Base-by-base conservation (phyloP, 2,113 vertebrate species). In the Anser cygnoides region DNA sequence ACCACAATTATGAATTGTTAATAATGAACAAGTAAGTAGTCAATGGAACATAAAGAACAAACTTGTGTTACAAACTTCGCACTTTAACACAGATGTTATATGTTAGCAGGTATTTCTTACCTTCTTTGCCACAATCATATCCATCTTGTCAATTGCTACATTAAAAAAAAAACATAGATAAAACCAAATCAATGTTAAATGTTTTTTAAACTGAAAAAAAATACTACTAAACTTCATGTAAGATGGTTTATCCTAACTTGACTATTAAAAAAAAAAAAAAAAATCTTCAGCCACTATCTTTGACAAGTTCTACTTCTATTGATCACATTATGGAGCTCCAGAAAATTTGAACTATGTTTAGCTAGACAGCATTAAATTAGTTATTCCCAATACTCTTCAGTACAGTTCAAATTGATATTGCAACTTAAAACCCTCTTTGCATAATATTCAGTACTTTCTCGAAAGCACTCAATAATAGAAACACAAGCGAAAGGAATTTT, bases 121-220 rank as follows among this genome's bases (percentile, higher is more conserved):
- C 97, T 98, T 97, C 92, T 98, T 99, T 86, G 98, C 98, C 5
- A 95, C 52, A 59, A 49, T 92, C 41, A 98, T 50, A 83, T 99
- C 99, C 98, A 97, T 98, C 93, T 96, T 98, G 91, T 98, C 98
- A 95, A 99, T 97, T 1, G 99, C 99, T 99, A 85, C 5, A 87
- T 89, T 52, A 55, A 81, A 37, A 96, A 39, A 39, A 92, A 75
- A 74, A 90, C 92, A 84, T 90, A 75, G 68, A 91, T 93, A 84
- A 11, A 14, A 50, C 41, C n/a, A 33, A 33, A 75, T 21, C 17
- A 37, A 13, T 13, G 39, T 83, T 74, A 77, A 70, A 57, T 11
- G 49, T 55, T 35, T 54, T n/a, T 7, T 59, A 26, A 58, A 54
- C 4, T 77, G 13, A 11, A n/a, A 37, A 67, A 67, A 55, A 67